phyloP scores from a whole-genome alignment of 2,113 vertebrate species.

The Toxotes chatareus region DNA sequence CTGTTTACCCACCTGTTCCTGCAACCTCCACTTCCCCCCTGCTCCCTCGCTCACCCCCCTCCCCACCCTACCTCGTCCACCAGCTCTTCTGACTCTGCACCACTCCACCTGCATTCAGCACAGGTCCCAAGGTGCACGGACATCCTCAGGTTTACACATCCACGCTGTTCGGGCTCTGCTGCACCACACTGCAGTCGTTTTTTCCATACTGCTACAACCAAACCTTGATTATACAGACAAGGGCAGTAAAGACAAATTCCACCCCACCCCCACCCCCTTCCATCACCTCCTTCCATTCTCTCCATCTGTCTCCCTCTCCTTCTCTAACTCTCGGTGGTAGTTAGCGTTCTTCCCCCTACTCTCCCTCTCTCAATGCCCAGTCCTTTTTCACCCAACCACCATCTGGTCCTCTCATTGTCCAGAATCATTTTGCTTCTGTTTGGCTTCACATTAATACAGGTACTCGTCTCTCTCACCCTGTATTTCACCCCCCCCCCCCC shows the following conservation, averaged over 20 bases:
- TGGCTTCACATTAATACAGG: constrained; percentile 54
- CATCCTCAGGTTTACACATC: constrained; percentile 35
- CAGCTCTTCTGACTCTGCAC: constrained; percentile 58
- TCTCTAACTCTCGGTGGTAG: constrained; percentile 49
- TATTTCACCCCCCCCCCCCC: neutral
- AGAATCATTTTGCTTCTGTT: constrained; percentile 53
- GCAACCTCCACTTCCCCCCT: constrained; percentile 54
- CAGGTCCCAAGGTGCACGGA: constrained; percentile 64
- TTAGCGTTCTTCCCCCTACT: constrained; percentile 26
- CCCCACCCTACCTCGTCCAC: neutral
- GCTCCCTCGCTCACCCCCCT: constrained; percentile 30
- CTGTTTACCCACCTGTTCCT: constrained; percentile 79
- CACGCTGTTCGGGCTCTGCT: constrained; percentile 35
- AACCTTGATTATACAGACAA: constrained; percentile 54
- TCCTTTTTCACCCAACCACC: constrained; percentile 22
- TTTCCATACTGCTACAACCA: constrained; percentile 27
- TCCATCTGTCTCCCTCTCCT: constrained; percentile 58
- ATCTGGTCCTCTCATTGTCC: constrained; percentile 59
- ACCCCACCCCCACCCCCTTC: neutral
- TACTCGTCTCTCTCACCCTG: neutral
- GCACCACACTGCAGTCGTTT: constrained; percentile 61
- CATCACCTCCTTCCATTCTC: constrained; percentile 5
- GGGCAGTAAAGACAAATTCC: constrained; percentile 49
- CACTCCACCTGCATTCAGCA: constrained; percentile 65
- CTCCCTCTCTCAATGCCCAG: constrained; percentile 14